Conservation (phyloP, 1,140 invertebrate species). For the Camponotus pennsylvanicus region DNA sequence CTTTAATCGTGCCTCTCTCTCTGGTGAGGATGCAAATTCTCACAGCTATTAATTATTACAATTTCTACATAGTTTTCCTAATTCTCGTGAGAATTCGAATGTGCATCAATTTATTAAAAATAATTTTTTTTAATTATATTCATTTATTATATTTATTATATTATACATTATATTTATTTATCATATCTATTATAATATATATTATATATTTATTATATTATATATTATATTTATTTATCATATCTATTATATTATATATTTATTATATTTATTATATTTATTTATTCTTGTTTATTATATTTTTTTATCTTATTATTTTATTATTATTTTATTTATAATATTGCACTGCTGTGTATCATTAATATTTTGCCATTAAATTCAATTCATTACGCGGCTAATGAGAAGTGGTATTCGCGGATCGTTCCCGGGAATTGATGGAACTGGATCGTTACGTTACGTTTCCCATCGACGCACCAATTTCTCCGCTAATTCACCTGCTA, state of each 20-base stretch:
- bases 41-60: background rate
- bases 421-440: conserved; percentile 16
- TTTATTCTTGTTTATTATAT: too few species aligned
- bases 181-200: too few species aligned
- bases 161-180: too few species aligned
- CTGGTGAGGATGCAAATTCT: conserved; percentile 25
- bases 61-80: background rate
- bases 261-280: too few species aligned
- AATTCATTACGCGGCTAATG: background rate
- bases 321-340: too few species aligned
- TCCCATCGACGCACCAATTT: background rate
- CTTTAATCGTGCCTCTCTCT: conserved; percentile 17
- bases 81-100: background rate
- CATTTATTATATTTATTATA: too few species aligned
- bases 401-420: conserved; percentile 1
- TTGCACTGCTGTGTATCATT: background rate
- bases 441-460: conserved; percentile 31
- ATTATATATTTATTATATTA: too few species aligned
- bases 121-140: background rate
- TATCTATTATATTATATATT: too few species aligned
- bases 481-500: conserved; percentile 23
- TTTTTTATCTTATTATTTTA: too few species aligned
- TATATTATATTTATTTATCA: too few species aligned
- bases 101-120: background rate
- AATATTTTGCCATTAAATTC: background rate